phyloP scores from a whole-genome alignment of 2,113 vertebrate genomes.

The Turdus rufiventris region DNA sequence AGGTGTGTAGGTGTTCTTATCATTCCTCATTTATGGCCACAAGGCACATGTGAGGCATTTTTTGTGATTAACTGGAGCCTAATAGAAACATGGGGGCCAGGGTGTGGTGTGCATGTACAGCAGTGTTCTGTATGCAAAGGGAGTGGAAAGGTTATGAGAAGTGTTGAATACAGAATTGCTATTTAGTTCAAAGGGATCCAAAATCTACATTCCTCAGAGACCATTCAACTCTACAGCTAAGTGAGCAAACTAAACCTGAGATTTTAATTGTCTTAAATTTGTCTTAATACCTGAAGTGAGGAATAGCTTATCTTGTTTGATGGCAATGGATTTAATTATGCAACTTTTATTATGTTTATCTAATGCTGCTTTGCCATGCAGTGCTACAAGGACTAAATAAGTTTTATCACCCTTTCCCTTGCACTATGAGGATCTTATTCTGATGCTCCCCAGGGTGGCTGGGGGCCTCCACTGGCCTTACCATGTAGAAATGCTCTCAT shows the following conservation, averaged over 20 bases:
- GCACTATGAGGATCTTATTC: not conserved
- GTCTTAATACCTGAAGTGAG: conserved; percentile 23
- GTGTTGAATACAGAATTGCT: conserved; percentile 40
- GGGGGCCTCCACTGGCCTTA: not conserved
- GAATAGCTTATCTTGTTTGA: not conserved
- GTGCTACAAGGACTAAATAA: not conserved
- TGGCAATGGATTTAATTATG: conserved; percentile 3
- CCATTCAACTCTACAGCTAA: conserved; percentile 32
- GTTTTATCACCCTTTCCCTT: not conserved
- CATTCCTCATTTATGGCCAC: not conserved
- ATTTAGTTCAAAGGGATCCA: conserved; percentile 45
- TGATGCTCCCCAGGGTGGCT: not conserved
- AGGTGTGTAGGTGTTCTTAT: not conserved
- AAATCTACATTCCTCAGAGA: conserved; percentile 51
- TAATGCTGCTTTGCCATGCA: not conserved
- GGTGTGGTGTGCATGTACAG: not conserved
- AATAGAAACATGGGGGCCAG: not conserved
- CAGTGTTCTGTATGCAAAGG: not conserved
- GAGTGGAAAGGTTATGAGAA: not conserved
- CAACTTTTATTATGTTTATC: not conserved
- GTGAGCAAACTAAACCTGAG: conserved; percentile 50
- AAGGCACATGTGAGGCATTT: not conserved
- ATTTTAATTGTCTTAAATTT: conserved; percentile 17
- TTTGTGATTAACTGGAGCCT: not conserved
- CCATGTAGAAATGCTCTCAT: accelerated